Evolutionary conservation across 2,888 invertebrate genomes (phyloP), one percentile per base, ranked within the genome.

Genomic region (Onthophagus sagittarius): DNA sequence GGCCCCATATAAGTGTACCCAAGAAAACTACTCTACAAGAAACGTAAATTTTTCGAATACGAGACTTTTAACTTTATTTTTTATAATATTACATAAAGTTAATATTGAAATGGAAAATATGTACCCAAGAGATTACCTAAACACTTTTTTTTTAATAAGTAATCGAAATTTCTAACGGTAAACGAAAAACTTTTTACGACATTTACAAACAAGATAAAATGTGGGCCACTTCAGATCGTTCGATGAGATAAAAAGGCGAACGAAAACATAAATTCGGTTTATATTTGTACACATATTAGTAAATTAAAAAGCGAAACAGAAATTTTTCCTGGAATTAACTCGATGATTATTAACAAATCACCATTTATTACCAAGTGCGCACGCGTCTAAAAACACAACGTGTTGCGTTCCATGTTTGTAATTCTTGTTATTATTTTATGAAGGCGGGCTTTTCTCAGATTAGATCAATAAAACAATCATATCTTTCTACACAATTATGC

Each of bases 1-100:
- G 74, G 72, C 62, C 65, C 15, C 67, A 23, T 67, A 67, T 67
- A 67, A 23, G 67, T 23, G 31, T 23, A n/a, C 31, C 67, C 67
- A 23, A 67, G 32, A 15, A 67, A 67, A 67, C 67, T 67, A 23
- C 67, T 23, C 67, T 53, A 53, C 39, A 11, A 53, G 39, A 53
- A 53, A 53, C 39, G 39, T 53, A 53, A 53, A 53, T 53, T 53
- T 53, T 11, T 53, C 39, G 39, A 53, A 11, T 1, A 53, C 39
- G 39, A 7, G 39, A 23, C 23, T 23, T 23, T 23, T 23, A 23
- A 23, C 23, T 23, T 23, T 23, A 23, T 23, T 23, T 23, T 23
- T 23, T 23, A 23, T 23, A n/a, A n/a, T n/a, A n/a, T n/a, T n/a
- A 23, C 3, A 23, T 23, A 23, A 23, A 23, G 23, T 23, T 23